Evolutionary conservation across 2,797 vertebrate genomes (phyloP), one percentile per base, ranked within the genome.

Genomic region (Neoniphon sammara): DNA sequence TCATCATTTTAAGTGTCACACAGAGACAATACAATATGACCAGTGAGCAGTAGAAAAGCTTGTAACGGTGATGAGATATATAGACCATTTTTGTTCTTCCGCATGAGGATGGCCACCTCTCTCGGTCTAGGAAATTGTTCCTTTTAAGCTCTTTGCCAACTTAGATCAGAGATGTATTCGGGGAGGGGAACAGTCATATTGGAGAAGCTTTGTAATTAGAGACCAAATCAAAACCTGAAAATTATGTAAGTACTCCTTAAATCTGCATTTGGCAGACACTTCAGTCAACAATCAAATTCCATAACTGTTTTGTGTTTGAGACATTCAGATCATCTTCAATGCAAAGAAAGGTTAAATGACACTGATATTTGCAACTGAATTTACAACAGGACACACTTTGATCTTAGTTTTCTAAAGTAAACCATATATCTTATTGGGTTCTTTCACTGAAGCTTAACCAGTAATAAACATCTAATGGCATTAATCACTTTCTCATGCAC

Each of bases 401-500:
- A 66, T 77, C 17, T 60, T 58, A 34, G 3, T 47, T 78, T 66
- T 53, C 54, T 42, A 34, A 69, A 73, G 54, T 70, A 57, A 36
- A 80, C 27, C 31, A 58, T n/a, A 75, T 49, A 11, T 56, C n/a
- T 50, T 66, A 5, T 56, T 70, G 52, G 39, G 30, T 42, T 39
- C 47, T 58, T 52, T 46, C 52, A 74, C 25, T 61, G 18, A 67
- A 64, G 44, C 56, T 54, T 17, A 54, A 56, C 68, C 46, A 34
- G 59, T 17, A 56, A 72, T 80, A 75, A 66, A 78, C 27, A 61
- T 71, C 36, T 75, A 79, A 66, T 67, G 65, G 53, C 27, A 71
- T 65, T 25, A 80, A 74, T 69, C 21, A 69, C 34, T 56, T 85
- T 67, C 30, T 83, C 77, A 87, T 87, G 85, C 77, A 87, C 34